These are phyloP conservation scores for Spialia ferax DNA, from an alignment of 2,888 invertebrate species.

Conservation along the genomic window DNA sequence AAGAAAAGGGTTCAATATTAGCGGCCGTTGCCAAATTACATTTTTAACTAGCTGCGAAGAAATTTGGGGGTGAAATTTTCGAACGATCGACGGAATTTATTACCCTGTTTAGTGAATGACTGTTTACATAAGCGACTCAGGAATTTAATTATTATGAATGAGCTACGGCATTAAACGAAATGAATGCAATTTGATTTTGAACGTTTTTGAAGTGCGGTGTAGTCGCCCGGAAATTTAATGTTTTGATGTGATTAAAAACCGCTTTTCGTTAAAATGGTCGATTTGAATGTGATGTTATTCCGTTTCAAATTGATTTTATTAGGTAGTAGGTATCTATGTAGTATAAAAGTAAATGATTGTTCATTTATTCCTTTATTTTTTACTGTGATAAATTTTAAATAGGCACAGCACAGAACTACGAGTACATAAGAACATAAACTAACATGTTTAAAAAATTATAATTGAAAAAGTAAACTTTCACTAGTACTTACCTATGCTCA, in stretches of 20 bases:
- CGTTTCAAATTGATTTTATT: too few relatives aligned
- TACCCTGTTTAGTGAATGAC: neutral
- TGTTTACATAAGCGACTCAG: neutral
- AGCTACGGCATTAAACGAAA: neutral
- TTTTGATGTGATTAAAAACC: neutral
- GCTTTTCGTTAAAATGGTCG: neutral
- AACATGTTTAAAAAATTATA: too few relatives aligned
- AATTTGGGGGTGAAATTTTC: neutral
- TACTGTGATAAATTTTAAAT: too few relatives aligned
- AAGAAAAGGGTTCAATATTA: slow-evolving; percentile 18
- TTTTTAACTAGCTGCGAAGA: slow-evolving; percentile 15
- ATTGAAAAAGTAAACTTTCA: too few relatives aligned
- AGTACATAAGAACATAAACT: too few relatives aligned
- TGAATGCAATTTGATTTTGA: slow-evolving; percentile 3
- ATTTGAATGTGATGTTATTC: too few relatives aligned
- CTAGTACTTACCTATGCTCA: too few relatives aligned
- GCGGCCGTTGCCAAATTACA: slow-evolving; percentile 11
- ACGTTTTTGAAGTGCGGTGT: neutral
- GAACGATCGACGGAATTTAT: slow-evolving; percentile 5
- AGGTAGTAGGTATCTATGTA: too few relatives aligned
- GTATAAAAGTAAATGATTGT: too few relatives aligned
- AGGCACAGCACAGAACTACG: too few relatives aligned
- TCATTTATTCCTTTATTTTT: too few relatives aligned
- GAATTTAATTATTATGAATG: slow-evolving; percentile 2
- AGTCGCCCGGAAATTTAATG: neutral